These are phyloP conservation scores for Pegoplata infirma DNA, from an alignment of 2,888 invertebrate genomes.

Conservation along the genomic window DNA sequence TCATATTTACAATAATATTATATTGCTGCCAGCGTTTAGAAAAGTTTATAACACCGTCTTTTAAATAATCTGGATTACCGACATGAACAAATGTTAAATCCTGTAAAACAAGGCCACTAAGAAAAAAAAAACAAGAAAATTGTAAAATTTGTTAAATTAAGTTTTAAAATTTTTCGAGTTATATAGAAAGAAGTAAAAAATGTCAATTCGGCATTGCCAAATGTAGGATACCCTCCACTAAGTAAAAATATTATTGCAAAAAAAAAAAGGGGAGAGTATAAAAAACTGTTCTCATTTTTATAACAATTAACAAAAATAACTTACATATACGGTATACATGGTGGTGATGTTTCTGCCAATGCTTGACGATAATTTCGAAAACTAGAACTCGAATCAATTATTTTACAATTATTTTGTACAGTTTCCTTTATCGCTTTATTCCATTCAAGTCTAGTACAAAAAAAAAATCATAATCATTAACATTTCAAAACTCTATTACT, in stretches of 20 bases:
- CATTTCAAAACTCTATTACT: neutral
- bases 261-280: neutral
- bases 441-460: constrained; percentile 90
- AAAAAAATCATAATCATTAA: constrained; percentile 5
- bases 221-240: too few relatives aligned
- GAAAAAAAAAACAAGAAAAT: constrained; percentile 66
- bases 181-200: too few relatives aligned
- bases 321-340: constrained; percentile 99
- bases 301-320: constrained; percentile 74
- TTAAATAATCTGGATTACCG: constrained; percentile 94
- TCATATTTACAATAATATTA: constrained; percentile 98
- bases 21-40: constrained; percentile 99
- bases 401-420: constrained; percentile 94
- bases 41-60: constrained; percentile 94
- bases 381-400: constrained; percentile 98
- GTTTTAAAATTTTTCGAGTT: too few relatives aligned
- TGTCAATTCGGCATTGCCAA: neutral
- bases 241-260: neutral
- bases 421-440: constrained; percentile 94
- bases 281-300: neutral
- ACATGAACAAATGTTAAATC: constrained; percentile 99
- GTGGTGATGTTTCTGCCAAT: constrained; percentile 95
- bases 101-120: constrained; percentile 97
- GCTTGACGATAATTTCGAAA: constrained; percentile 98
- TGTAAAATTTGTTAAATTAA: neutral